Percentiles rank a stretch among this genome's conserved stretches.
Evolutionary conservation across 2,888 invertebrate genomes (phyloP).

Genomic region (Sclerodermus sp.): DNA sequence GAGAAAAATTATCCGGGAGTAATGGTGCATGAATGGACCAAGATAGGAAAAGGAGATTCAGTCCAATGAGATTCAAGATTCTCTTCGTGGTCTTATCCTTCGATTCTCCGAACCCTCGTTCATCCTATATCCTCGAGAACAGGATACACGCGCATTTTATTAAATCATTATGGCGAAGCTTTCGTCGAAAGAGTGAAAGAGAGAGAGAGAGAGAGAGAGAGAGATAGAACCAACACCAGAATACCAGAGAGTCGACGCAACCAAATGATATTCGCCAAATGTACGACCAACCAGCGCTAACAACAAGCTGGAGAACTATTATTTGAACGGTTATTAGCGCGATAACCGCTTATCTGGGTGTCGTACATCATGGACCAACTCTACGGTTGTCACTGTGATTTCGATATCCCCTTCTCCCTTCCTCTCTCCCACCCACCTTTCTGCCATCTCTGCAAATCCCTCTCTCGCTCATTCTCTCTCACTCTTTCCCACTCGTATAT

Average conservation of each 20-base stretch:
- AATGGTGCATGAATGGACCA: too few species aligned
- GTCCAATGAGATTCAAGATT: too few species aligned
- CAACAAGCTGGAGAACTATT: conserved; percentile 43
- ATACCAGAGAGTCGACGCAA: not conserved
- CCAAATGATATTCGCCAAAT: too few species aligned
- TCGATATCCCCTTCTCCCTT: conserved; percentile 15
- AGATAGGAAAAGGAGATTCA: too few species aligned
- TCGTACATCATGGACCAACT: conserved; percentile 50
- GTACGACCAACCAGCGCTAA: conserved; percentile 14
- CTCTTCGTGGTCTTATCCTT: too few species aligned
- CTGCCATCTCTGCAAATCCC: too few species aligned
- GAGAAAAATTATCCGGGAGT: too few species aligned
- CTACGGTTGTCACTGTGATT: conserved; percentile 50
- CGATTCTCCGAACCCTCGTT: too few species aligned
- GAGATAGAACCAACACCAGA: not conserved
- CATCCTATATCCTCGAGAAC: too few species aligned
- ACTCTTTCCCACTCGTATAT: too few species aligned
- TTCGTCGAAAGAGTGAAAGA: not conserved
- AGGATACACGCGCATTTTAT: too few species aligned
- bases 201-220: not conserved
- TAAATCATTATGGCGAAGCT: not conserved
- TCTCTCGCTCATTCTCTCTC: too few species aligned
- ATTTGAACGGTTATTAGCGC: conserved; percentile 52
- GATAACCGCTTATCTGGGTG: conserved; percentile 49
- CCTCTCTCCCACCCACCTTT: conserved; percentile 12